Evolutionary conservation across 2,797 vertebrate species (phyloP), one percentile per base, ranked within the genome.

Genomic region (Mareca strepera): DNA sequence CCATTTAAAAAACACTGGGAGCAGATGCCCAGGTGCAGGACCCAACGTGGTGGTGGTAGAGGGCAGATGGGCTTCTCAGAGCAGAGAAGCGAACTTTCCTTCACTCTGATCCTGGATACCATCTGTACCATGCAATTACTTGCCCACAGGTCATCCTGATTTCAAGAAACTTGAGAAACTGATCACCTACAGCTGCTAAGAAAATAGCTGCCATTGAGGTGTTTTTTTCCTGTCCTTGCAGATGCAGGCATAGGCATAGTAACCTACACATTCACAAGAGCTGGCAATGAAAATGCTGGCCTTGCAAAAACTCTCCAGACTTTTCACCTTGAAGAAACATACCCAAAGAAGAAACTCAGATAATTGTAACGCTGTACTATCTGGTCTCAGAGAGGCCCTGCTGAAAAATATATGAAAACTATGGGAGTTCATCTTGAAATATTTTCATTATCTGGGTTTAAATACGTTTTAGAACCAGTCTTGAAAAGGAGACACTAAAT

Each of bases 311-410:
- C 4, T 12, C 23, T 39, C 53, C 50, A 68, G 59, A 28, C 17
- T 68, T 86, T 91, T 94, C 62, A 85, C 55, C 84, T 89, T 82
- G 72, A 91, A 75, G 60, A 64, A 94, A 68, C 13, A 43, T 3
- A 46, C 18, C 46, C 31, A 66, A 17, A 31, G 92, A 83, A 86
- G n/a, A 35, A 62, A 81, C 53, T 31, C 15, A 77, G 72, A 28
- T 35, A 84, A 82, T 79, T 88, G 22, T 69, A 41, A 21, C 29
- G 1, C 37, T 50, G 17, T 33, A 10, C 8, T 62, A 1, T n/a
- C 33, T 22, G 41, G 26, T 12, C 53, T 35, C 28, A 75, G 37
- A 31, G 21, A 66, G 60, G 3, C 11, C 25, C 50, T 62, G 33
- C 28, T 64, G 33, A 60, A 88, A 93, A 64, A 58, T 5, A 70